These are phyloP conservation scores for Drosophila saltans DNA, from an alignment of 1,140 invertebrate genomes.

Conservation along the genomic window DNA sequence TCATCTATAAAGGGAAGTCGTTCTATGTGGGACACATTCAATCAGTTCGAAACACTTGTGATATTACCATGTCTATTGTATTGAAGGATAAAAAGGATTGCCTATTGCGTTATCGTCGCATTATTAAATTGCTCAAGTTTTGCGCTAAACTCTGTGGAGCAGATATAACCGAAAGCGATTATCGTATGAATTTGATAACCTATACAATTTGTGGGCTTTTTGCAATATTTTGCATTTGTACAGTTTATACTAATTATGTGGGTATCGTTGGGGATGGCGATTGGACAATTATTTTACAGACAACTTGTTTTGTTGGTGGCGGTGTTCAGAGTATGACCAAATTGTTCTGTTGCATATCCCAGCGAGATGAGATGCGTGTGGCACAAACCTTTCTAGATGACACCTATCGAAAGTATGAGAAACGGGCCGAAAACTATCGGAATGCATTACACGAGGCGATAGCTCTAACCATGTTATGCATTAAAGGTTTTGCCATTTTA, in stretches of 20 bases:
- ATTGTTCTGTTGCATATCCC: slow-evolving; percentile 10
- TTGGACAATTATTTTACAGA: slow-evolving; percentile 26
- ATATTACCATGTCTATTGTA: not conserved
- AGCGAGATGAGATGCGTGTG: not conserved
- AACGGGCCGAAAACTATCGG: slow-evolving; percentile 1
- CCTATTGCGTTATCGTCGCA: slow-evolving; percentile 18
- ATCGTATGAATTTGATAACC: slow-evolving; percentile 14
- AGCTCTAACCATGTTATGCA: not conserved
- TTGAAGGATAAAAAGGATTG: not conserved
- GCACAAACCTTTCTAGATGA: slow-evolving; percentile 14
- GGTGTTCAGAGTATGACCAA: slow-evolving; percentile 8
- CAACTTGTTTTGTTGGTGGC: slow-evolving; percentile 12
- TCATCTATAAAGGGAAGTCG: slow-evolving; percentile 1
- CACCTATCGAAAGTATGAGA: slow-evolving; percentile 22
- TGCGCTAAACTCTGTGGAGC: slow-evolving; percentile 24
- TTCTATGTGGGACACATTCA: too few species aligned
- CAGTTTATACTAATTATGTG: slow-evolving; percentile 28
- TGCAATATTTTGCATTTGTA: not conserved
- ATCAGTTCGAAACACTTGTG: not conserved
- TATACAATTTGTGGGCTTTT: not conserved
- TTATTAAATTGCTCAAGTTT: slow-evolving; percentile 20
- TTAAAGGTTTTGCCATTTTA: slow-evolving; percentile 11
- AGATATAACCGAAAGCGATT: slow-evolving; percentile 16
- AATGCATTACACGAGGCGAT: slow-evolving; percentile 1
- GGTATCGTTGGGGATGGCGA: not conserved